Base-by-base conservation (phyloP, 1,140 invertebrate species). In the Macrotrachela quadricornifera region DNA sequence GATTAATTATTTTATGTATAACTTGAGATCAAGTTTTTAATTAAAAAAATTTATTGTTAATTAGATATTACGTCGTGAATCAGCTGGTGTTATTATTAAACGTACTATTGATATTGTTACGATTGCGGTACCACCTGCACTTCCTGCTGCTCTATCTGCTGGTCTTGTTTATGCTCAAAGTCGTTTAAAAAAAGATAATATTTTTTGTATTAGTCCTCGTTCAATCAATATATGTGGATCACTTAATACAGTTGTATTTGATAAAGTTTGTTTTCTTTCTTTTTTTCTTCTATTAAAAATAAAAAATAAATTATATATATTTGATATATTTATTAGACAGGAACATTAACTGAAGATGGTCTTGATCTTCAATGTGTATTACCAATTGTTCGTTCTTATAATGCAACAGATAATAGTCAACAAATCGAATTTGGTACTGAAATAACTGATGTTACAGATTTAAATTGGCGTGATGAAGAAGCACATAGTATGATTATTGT, bases 141-240 rank as follows among this genome's bases (percentile, higher is more conserved):
- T 91, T 11, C 86, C 85, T 14, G 85, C 86, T 14, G 87, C 87
- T 10, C 88, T 94, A 81, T 87, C 86, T 1, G 82, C 87, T 6
- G 86, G 85, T 41, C 82, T 83, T 63, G 75, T 88, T 11, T 71
- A 74, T 60, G 87, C 85, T 39, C 84, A 91, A 68, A 75, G 73
- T 54, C 73, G 87, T 3, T 69, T 92, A 15, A 78, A 80, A 64
- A 77, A 75, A 16, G 75, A 78, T 8, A 78, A 79, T 50, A 85
- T 94, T 59, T 91, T 81, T 65, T 92, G 87, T 60, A 88, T 88
- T 41, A 86, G 81, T 58, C 86, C 87, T 6, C 75, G 80, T 9
- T 76, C 80, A 1, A 91, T 94, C 57, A 88, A 88, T 62, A 79
- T 90, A 17, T 82, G 83, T 58, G 92, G 90, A 1, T 86, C 83